phyloP scores from a whole-genome alignment of 2,113 vertebrate genomes.

The Ivindomyrus marchei region DNA sequence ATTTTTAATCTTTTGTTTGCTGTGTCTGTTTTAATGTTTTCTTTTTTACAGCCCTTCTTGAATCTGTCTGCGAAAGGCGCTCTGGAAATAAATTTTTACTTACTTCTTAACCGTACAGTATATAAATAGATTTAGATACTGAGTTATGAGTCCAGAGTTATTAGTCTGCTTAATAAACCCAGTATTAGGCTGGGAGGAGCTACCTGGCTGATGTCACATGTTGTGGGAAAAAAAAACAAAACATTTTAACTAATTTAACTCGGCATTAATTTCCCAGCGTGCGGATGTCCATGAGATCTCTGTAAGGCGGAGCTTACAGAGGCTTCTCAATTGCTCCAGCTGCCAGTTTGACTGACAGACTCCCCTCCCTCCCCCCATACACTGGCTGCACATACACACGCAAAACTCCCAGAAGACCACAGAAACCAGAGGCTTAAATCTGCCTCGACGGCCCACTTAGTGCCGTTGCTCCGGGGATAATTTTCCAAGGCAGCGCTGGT shows the following conservation, averaged over 20 bases:
- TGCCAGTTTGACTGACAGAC: neutral
- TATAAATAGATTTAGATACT: neutral
- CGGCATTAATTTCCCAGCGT: neutral
- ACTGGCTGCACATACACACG: neutral
- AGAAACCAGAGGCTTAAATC: neutral
- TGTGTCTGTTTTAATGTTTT: neutral
- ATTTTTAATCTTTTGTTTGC: neutral
- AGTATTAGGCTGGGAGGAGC: neutral
- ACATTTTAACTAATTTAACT: neutral
- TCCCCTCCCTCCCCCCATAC: neutral
- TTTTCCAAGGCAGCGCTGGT: constrained; percentile 8
- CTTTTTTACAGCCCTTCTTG: neutral
- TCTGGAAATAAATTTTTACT: neutral
- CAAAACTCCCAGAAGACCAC: neutral
- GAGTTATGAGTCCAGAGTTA: neutral
- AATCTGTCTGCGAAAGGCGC: neutral
- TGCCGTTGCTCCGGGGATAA: neutral
- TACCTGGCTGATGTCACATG: neutral
- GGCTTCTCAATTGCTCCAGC: neutral
- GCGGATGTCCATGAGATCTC: neutral
- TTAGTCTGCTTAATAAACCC: neutral
- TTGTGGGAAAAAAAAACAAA: neutral
- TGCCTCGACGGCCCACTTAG: neutral
- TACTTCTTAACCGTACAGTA: neutral
- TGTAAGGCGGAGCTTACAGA: neutral